These are phyloP conservation scores for Hyles lineata DNA, from an alignment of 2,888 invertebrate genomes.

Conservation along the genomic window DNA sequence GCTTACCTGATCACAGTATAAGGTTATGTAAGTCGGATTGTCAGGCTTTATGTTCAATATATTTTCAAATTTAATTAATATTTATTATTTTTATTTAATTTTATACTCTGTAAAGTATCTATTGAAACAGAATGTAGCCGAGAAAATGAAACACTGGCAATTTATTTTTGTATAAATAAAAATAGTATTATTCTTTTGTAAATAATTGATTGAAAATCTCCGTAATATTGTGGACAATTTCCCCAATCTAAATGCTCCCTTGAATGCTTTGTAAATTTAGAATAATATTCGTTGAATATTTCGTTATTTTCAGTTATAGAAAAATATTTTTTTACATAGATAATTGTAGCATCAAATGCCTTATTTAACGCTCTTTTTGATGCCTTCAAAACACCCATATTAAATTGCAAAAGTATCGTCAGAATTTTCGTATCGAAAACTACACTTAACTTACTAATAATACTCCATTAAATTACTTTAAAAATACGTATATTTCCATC, in stretches of 20 bases:
- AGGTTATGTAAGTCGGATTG: slow-evolving; percentile 29
- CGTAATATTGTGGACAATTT: background rate
- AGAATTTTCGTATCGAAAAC: background rate
- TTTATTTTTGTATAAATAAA: background rate
- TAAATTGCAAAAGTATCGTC: background rate
- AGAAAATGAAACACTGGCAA: background rate
- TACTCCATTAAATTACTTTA: background rate
- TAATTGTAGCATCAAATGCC: background rate
- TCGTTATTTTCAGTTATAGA: background rate
- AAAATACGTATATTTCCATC: background rate
- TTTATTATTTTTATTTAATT: background rate
- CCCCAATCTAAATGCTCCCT: background rate
- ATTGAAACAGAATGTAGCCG: background rate
- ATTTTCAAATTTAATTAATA: background rate
- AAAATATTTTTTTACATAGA: background rate
- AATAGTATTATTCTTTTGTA: background rate
- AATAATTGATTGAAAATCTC: background rate
- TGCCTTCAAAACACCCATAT: background rate
- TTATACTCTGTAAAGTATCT: background rate
- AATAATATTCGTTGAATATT: background rate
- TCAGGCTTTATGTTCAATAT: background rate
- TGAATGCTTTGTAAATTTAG: background rate
- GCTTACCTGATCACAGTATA: slow-evolving; percentile 34
- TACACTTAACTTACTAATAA: background rate
- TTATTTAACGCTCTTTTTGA: background rate